A percentile compares a stretch with the other conserved stretches of the same genome.
Evolutionary conservation across 2,888 invertebrate genomes (phyloP).

Genomic region (Piscicola geometra): DNA sequence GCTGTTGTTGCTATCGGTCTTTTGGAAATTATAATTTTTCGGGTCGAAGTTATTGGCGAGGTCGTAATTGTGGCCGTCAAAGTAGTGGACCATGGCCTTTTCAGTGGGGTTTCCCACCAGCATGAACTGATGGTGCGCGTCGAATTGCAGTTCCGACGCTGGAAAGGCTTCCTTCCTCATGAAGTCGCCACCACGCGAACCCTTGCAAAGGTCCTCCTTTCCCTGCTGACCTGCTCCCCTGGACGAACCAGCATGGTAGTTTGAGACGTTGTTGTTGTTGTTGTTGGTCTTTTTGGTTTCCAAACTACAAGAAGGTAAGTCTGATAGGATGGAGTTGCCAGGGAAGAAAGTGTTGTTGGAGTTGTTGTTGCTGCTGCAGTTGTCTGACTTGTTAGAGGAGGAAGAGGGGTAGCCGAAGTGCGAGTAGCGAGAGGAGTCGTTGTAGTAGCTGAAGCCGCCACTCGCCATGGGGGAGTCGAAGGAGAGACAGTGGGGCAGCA

Average conservation of each 20-base stretch:
- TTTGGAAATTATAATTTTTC: constrained; percentile 1
- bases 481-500: constrained; percentile 32
- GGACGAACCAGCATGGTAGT: neutral
- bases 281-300: constrained; percentile 15
- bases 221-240: neutral
- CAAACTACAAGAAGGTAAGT: constrained; percentile 30
- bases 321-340: constrained; percentile 14
- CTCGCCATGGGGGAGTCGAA: constrained; percentile 16
- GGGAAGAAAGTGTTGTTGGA: constrained; percentile 3
- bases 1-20: constrained; percentile 18
- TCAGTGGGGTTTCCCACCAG: constrained; percentile 1
- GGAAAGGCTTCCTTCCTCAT: constrained; percentile 21
- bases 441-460: constrained; percentile 29
- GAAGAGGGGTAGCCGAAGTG: constrained; percentile 31
- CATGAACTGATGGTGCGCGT: constrained; percentile 22
- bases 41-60: neutral
- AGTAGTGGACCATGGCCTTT: neutral
- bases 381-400: neutral
- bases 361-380: neutral
- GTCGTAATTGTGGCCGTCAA: constrained; percentile 17
- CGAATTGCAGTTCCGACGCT: constrained; percentile 9
- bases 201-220: constrained; percentile 24
- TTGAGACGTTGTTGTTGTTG: neutral
- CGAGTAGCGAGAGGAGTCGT: constrained; percentile 28
- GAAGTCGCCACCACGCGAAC: neutral